Evolutionary conservation across 2,888 invertebrate species (phyloP).

Genomic region (Drosophila pegasa): DNA sequence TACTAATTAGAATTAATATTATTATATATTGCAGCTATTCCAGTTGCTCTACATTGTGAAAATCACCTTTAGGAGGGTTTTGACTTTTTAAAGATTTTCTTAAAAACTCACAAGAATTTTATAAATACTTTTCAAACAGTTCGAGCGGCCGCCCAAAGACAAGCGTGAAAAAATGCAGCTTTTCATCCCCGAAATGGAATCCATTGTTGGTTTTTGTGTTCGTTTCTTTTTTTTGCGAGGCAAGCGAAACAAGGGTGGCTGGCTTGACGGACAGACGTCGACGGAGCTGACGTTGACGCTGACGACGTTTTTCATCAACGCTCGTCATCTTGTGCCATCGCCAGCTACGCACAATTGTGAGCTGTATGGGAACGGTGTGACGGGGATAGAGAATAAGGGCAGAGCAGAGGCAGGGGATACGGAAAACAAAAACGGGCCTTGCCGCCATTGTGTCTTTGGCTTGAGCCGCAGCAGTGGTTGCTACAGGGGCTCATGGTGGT

Average conservation of each 20-base stretch:
- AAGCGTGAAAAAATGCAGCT: slow-evolving; percentile 69
- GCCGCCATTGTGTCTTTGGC: slow-evolving; percentile 66
- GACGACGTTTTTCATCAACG: slow-evolving; percentile 79
- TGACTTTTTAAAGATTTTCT: neutral
- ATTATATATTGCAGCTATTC: neutral
- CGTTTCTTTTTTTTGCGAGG: slow-evolving; percentile 44
- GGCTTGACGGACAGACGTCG: slow-evolving; percentile 82
- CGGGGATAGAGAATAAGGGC: neutral
- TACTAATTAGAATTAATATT: neutral
- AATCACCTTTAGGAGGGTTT: neutral
- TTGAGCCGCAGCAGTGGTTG: slow-evolving; percentile 46
- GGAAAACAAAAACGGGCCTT: slow-evolving; percentile 43
- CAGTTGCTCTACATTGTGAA: neutral
- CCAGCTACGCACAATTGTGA: slow-evolving; percentile 74
- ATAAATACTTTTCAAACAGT: slow-evolving; percentile 25
- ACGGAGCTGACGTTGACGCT: slow-evolving; percentile 56
- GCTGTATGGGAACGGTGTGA: slow-evolving; percentile 45
- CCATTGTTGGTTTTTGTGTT: slow-evolving; percentile 63
- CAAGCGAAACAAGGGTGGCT: slow-evolving; percentile 75
- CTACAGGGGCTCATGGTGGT: slow-evolving; percentile 39
- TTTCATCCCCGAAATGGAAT: slow-evolving; percentile 76
- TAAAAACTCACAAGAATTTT: neutral
- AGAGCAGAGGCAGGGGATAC: slow-evolving; percentile 15
- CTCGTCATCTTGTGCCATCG: slow-evolving; percentile 82
- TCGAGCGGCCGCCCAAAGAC: slow-evolving; percentile 56